Evolutionary conservation across 2,113 vertebrate species (phyloP), one percentile per base, ranked within the genome.

Genomic region (Odontesthes bonariensis): DNA sequence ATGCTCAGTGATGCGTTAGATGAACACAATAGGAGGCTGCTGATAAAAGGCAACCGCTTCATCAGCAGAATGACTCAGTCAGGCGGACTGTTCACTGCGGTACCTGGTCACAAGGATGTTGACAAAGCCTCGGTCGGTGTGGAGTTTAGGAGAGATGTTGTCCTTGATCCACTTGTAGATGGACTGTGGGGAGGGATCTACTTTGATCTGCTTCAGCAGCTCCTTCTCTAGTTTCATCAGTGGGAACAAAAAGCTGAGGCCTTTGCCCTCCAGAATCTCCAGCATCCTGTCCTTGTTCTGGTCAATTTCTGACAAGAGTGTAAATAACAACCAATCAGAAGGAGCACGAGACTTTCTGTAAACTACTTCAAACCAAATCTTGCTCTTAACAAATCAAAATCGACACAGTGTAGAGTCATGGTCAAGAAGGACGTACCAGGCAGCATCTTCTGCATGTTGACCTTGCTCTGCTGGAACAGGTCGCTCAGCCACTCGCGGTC

Each of bases 111-210:
- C 95, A 82, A 99, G 96, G 91, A 99, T 99, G 95, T 99, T 99
- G 94, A 99, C 95, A 92, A 99, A 99, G 93, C 97, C 98, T 94
- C 96, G 97, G 95, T 99, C 98, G 62, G 96, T 96, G 94, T 99
- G 98, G 85, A 99, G 97, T 92, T 96, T 99, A 69, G 96, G 96
- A 74, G 97, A 98, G 90, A 99, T 97, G 93, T 99, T 99, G 91
- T 99, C 98, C 93, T 99, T 99, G 93, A 99, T 99, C 98, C 98
- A 99, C 88, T 99, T 99, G 89, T 99, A 99, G 93, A 99, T 98
- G 27, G 96, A 94, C 91, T 98, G 97, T 76, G 98, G 98, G 82
- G 97, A 98, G 72, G 98, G 97, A 92, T 99, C 98, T 0, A 95
- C 95, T 91, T 97, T 95, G 79, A 99, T 98, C 92, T 99, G 98